Evolutionary conservation across 2,797 vertebrate genomes (phyloP).

Genomic region (Sebastes iracundus): DNA sequence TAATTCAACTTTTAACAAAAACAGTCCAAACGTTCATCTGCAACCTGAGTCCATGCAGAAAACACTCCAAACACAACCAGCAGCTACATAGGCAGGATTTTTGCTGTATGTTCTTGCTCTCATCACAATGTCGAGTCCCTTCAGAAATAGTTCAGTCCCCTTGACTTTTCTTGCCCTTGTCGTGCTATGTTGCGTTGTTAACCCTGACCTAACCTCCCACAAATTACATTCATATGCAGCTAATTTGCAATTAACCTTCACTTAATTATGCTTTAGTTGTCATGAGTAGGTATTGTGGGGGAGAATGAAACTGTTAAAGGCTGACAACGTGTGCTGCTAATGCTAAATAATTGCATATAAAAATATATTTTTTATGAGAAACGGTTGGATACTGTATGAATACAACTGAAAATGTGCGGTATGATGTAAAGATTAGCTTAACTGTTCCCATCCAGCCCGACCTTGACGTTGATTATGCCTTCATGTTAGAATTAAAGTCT

Average conservation of each 20-base stretch:
- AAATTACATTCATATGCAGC: not conserved
- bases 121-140: not conserved
- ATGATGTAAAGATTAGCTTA: not conserved
- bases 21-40: not conserved
- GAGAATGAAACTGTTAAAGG: not conserved
- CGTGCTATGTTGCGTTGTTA: not conserved
- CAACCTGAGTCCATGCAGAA: not conserved
- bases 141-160: not conserved
- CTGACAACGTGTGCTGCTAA: not conserved
- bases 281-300: not conserved
- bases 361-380: not conserved
- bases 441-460: not conserved
- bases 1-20: not conserved
- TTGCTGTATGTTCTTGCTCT: not conserved
- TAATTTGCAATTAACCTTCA: not conserved
- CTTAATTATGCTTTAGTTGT: not conserved
- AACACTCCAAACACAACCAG: not conserved
- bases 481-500: slow-evolving; percentile 26
- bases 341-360: not conserved
- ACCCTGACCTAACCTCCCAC: not conserved
- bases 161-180: not conserved
- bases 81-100: not conserved
- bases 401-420: not conserved
- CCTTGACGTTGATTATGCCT: slow-evolving; percentile 11
- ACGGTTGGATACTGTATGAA: not conserved